Evolutionary conservation across 2,113 vertebrate genomes (phyloP).

Genomic region (Bombycilla garrulus): DNA sequence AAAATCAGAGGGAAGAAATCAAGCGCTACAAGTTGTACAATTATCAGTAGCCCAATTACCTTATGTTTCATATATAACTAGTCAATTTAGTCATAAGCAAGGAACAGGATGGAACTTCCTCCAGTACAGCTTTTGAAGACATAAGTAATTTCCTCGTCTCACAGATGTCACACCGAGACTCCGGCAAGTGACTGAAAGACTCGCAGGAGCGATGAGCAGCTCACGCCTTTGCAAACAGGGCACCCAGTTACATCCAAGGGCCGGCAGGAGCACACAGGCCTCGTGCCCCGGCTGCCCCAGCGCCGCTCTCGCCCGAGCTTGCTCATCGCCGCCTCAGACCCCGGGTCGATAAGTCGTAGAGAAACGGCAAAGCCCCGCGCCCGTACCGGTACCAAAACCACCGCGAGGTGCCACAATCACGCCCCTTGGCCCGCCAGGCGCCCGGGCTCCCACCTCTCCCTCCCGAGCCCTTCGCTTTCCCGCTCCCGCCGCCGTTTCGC

Average conservation of each 20-base stretch:
- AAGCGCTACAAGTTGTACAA: neutral
- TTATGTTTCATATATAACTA: neutral
- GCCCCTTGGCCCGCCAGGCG: neutral
- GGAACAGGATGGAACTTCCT: neutral
- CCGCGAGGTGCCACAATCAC: rapidly evolving
- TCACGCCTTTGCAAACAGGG: rapidly evolving
- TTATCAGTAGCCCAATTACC: neutral
- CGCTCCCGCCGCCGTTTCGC: neutral
- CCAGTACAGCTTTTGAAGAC: neutral
- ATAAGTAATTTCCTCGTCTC: neutral
- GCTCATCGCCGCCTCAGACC: neutral
- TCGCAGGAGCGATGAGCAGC: neutral
- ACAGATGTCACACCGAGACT: too few relatives aligned
- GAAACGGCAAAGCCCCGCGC: neutral
- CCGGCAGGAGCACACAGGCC: neutral
- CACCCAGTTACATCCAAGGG: rapidly evolving
- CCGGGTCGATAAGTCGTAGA: neutral
- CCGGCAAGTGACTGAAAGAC: rapidly evolving
- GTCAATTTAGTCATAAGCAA: neutral
- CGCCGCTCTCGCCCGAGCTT: neutral
- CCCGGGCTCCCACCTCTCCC: neutral
- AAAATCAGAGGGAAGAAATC: neutral
- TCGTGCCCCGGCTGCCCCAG: rapidly evolving
- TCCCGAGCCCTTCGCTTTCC: neutral
- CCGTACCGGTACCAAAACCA: neutral